These are phyloP conservation scores for Kryptolebias ocellatus DNA, from an alignment of 2,797 vertebrate species.

Conservation along the genomic window DNA sequence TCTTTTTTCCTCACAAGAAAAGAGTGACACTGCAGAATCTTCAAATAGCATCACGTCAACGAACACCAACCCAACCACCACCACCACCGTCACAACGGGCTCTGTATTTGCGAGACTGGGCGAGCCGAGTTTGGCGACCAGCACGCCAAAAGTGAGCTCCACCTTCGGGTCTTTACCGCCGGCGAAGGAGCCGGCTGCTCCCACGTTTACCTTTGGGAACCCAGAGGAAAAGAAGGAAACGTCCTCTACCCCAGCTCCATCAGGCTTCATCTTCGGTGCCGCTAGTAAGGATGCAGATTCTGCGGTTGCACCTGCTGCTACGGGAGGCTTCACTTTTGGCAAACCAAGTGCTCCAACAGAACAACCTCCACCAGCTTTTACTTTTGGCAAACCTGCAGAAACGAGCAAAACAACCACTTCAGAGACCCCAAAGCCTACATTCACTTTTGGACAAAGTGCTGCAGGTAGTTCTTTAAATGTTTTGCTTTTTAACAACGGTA, in stretches of 20 bases:
- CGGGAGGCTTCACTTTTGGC: conserved; percentile 84
- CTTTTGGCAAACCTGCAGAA: conserved; percentile 79
- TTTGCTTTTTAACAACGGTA: too few relatives aligned
- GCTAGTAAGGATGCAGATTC: conserved; percentile 84
- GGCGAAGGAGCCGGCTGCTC: conserved; percentile 76
- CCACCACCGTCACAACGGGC: conserved; percentile 15
- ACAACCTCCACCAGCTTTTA: conserved; percentile 57
- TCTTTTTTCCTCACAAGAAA: conserved; percentile 72
- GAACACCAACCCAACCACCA: conserved; percentile 35
- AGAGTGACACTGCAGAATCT: conserved; percentile 39
- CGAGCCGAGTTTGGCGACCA: conserved; percentile 18
- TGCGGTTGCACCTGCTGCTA: conserved; percentile 12
- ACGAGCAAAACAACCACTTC: conserved; percentile 70
- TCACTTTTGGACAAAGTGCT: conserved; percentile 83
- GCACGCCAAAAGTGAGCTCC: conserved; percentile 60
- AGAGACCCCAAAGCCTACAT: conserved; percentile 77
- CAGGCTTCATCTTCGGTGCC: conserved; percentile 79
- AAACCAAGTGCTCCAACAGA: conserved; percentile 85
- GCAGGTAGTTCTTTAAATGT: conserved; percentile 71
- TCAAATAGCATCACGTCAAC: conserved; percentile 42
- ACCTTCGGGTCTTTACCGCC: conserved; percentile 60
- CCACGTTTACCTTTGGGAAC: conserved; percentile 86
- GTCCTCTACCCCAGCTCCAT: conserved; percentile 14
- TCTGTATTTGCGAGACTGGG: conserved; percentile 71
- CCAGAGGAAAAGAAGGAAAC: conserved; percentile 85